A percentile compares a stretch with the other conserved stretches of the same genome.
These are phyloP conservation scores for Sinocyclocheilus maitianheensis DNA, from an alignment of 2,113 vertebrate species.

Conservation along the genomic window DNA sequence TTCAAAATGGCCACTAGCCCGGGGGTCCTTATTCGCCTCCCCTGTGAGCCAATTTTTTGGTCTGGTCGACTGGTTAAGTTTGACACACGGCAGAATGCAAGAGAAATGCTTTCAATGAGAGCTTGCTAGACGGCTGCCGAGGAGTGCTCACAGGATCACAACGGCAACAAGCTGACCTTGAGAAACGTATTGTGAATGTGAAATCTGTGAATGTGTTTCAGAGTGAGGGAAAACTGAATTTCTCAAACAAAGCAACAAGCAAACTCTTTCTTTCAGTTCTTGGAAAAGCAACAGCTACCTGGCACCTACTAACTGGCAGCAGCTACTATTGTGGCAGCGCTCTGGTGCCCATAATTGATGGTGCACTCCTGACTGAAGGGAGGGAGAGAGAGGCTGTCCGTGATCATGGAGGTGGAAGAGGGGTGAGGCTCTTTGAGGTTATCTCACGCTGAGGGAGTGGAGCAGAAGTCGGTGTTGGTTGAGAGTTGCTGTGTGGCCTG, in stretches of 20 bases:
- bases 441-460: slow-evolving; percentile 6
- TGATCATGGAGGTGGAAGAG: slow-evolving; percentile 8
- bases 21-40: slow-evolving; percentile 7
- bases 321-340: slow-evolving; percentile 1
- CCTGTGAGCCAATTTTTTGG: slow-evolving; percentile 14
- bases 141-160: slow-evolving; percentile 22
- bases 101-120: slow-evolving; percentile 22
- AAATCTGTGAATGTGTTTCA: slow-evolving; percentile 3
- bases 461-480: neutral
- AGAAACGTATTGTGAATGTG: slow-evolving; percentile 11
- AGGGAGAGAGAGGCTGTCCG: neutral
- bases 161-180: slow-evolving; percentile 27
- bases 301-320: neutral
- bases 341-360: neutral
- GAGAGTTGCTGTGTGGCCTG: slow-evolving; percentile 22
- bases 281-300: slow-evolving; percentile 11
- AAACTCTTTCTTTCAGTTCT: slow-evolving; percentile 5
- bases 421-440: slow-evolving; percentile 10
- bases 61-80: slow-evolving; percentile 20
- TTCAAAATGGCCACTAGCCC: slow-evolving; percentile 28
- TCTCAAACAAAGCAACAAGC: neutral
- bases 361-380: neutral
- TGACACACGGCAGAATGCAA: slow-evolving; percentile 32
- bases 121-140: slow-evolving; percentile 7
- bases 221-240: neutral